Conservation (phyloP, 2,797 vertebrate genomes). For the Artibeus lituratus region DNA sequence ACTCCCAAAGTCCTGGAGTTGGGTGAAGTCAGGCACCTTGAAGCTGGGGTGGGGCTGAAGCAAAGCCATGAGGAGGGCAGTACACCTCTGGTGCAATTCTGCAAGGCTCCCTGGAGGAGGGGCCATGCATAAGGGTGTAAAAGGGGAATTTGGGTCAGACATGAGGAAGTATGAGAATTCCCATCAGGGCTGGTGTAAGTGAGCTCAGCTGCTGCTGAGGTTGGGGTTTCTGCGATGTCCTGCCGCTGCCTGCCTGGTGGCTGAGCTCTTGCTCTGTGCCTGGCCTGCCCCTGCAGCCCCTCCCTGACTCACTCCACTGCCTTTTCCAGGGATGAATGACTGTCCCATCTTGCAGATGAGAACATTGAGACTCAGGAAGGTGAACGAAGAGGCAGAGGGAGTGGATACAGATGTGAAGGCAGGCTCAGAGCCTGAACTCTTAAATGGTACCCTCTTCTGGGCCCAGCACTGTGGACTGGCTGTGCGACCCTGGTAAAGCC, state of each 20-base stretch:
- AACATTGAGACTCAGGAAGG: background rate
- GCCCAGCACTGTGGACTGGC: background rate
- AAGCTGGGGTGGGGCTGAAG: background rate
- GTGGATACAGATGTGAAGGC: background rate
- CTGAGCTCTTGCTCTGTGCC: background rate
- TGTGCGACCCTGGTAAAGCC: background rate
- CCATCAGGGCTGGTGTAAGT: background rate
- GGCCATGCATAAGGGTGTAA: background rate
- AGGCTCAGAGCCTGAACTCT: background rate
- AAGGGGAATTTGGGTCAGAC: conserved; percentile 52
- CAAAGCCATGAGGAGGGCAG: background rate
- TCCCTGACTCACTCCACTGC: background rate
- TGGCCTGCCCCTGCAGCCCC: background rate
- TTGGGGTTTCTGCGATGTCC: background rate
- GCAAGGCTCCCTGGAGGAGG: conserved; percentile 2
- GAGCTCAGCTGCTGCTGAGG: background rate
- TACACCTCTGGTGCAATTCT: background rate
- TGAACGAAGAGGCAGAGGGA: background rate
- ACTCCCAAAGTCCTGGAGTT: background rate
- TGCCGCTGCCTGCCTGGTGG: background rate
- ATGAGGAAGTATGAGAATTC: conserved; percentile 21
- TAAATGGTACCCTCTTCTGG: background rate
- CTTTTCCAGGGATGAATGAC: background rate
- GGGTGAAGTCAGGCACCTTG: background rate
- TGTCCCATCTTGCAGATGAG: background rate